phyloP scores from a whole-genome alignment of 2,113 vertebrate genomes.

The Proteles cristata region DNA sequence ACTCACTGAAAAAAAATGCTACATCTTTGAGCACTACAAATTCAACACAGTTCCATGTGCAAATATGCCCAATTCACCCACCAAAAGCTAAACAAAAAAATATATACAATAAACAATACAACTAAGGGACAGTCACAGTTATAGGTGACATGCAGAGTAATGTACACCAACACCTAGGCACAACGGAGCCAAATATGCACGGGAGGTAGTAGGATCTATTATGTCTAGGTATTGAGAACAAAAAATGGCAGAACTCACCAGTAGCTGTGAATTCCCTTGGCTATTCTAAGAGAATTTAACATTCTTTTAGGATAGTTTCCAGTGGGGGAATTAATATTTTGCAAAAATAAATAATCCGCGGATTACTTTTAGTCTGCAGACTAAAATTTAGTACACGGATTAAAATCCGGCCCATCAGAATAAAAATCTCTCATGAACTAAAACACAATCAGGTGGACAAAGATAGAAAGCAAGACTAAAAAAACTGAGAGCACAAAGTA shows the following conservation, averaged over 20 bases:
- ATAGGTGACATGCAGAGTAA: conserved; percentile 79
- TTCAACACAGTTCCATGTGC: conserved; percentile 82
- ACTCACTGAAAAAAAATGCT: conserved; percentile 78
- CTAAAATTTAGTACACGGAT: conserved; percentile 90
- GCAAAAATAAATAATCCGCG: conserved; percentile 90
- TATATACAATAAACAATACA: conserved; percentile 80
- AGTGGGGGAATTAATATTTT: conserved; percentile 87
- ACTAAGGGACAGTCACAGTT: conserved; percentile 84
- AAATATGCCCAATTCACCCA: conserved; percentile 88
- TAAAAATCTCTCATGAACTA: conserved; percentile 83
- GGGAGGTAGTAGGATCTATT: conserved; percentile 72
- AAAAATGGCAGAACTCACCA: conserved; percentile 61
- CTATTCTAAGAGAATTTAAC: conserved; percentile 60
- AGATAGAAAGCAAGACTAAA: conserved; percentile 75
- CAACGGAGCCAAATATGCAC: conserved; percentile 77
- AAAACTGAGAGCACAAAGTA: conserved; percentile 85
- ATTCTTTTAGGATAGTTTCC: conserved; percentile 86
- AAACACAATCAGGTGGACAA: conserved; percentile 82
- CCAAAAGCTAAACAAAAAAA: conserved; percentile 86
- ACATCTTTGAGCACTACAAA: conserved; percentile 78
- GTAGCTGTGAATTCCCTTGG: conserved; percentile 80
- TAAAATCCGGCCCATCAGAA: conserved; percentile 86
- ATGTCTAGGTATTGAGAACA: conserved; percentile 79
- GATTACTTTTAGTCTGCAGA: conserved; percentile 91
- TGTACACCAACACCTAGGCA: conserved; percentile 81